phyloP scores from a whole-genome alignment of 2,113 vertebrate genomes.

The Porphyrio hochstetteri region DNA sequence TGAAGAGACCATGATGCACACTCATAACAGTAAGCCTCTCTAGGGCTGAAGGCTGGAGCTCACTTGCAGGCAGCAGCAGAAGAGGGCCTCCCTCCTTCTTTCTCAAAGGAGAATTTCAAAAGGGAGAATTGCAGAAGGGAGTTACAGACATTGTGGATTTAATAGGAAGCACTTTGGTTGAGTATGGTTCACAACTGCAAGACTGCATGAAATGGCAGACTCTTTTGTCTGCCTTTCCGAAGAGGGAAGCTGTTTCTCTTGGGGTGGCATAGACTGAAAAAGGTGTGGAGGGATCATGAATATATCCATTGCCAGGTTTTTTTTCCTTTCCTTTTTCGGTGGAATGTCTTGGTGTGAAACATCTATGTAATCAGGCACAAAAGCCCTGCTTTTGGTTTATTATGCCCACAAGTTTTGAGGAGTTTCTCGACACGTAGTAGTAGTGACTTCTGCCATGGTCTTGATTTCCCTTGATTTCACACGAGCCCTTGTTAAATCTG shows the following conservation, averaged over 20 bases:
- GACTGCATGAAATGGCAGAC: background rate
- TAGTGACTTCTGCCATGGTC: background rate
- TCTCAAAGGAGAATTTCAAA: background rate
- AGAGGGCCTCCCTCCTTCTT: background rate
- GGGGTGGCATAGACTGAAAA: background rate
- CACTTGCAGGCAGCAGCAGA: background rate
- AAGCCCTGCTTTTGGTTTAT: background rate
- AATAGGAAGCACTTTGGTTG: background rate
- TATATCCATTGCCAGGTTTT: background rate
- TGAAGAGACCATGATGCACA: rapidly evolving
- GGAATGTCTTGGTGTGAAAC: background rate
- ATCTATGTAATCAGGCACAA: background rate
- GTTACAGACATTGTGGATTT: background rate
- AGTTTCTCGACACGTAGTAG: background rate
- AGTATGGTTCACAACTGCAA: background rate
- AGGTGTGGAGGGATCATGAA: background rate
- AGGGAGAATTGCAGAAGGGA: background rate
- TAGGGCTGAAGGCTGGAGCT: background rate
- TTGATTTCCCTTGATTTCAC: background rate
- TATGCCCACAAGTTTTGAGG: background rate
- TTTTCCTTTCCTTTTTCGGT: background rate
- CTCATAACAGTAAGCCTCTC: background rate
- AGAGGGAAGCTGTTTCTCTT: background rate
- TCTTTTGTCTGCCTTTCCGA: background rate
- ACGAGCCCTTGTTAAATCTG: background rate